A percentile compares a stretch with the other conserved stretches of the same genome.
phyloP scores from a whole-genome alignment of 2,888 invertebrate genomes.

The Barypeithes pellucidus region DNA sequence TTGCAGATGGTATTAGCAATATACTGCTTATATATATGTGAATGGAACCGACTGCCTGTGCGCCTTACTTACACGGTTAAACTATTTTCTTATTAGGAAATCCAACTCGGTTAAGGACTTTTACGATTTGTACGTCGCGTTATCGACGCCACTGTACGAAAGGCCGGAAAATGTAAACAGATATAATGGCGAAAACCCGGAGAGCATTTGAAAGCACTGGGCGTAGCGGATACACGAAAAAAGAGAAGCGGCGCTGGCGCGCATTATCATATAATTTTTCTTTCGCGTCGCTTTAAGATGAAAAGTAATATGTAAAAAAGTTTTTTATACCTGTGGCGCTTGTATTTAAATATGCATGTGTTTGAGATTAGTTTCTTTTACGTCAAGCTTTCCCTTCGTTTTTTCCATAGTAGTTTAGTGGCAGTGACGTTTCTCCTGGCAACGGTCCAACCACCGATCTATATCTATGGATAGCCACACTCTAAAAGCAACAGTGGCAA shows the following conservation, averaged over 20 bases:
- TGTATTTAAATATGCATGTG: conserved; percentile 10
- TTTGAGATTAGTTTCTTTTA: conserved; percentile 10
- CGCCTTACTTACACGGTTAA: no score
- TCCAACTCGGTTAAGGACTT: no score
- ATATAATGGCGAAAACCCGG: conserved; percentile 43
- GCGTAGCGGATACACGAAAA: conserved; percentile 24
- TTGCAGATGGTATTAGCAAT: no score
- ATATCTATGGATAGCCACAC: no score
- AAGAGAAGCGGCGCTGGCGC: conserved; percentile 26
- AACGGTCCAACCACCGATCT: no score
- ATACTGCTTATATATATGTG: no score
- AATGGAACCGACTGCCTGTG: no score
- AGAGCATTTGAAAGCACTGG: conserved; percentile 32
- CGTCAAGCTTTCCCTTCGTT: neutral
- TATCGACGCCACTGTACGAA: no score
- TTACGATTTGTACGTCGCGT: no score
- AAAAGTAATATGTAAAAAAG: conserved; percentile 34
- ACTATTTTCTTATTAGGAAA: no score
- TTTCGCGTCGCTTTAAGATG: conserved; percentile 31
- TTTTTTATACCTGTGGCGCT: conserved; percentile 18
- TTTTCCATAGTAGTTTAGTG: neutral
- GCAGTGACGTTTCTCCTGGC: no score
- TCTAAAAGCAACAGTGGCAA: no score
- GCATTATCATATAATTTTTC: conserved; percentile 39
- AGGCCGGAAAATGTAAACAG: conserved; percentile 53